phyloP scores from a whole-genome alignment of 2,113 vertebrate genomes.

The Oryzias curvinotus region DNA sequence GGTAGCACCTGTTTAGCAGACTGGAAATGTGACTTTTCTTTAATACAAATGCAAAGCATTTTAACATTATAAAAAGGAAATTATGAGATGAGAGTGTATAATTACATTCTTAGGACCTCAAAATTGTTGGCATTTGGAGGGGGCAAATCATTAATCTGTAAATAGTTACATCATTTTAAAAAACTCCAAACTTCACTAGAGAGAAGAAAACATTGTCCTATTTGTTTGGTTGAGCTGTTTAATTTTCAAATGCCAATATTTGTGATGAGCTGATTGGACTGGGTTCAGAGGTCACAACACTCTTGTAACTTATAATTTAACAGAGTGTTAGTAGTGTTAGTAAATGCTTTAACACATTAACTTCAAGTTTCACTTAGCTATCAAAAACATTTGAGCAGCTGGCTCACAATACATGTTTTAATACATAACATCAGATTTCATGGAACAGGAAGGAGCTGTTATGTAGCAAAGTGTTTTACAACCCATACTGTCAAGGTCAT shows the following conservation, averaged over 20 bases:
- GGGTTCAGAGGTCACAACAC: not conserved
- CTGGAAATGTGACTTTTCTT: not conserved
- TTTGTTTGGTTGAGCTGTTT: not conserved
- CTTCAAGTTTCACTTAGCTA: too few species aligned
- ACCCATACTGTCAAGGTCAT: too few species aligned
- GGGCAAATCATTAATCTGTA: not conserved
- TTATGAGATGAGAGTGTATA: not conserved
- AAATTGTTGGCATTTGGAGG: not conserved
- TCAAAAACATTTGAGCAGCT: too few species aligned
- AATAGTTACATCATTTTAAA: not conserved
- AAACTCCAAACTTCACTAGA: not conserved
- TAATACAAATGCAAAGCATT: not conserved
- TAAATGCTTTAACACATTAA: too few species aligned
- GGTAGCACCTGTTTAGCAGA: not conserved
- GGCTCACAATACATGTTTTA: too few species aligned
- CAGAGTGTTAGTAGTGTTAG: not conserved
- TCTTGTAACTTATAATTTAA: not conserved
- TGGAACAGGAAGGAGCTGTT: too few species aligned
- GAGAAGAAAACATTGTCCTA: not conserved
- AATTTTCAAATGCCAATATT: not conserved
- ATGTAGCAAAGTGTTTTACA: too few species aligned
- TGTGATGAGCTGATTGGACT: not conserved
- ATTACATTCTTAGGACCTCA: not conserved
- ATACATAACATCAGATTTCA: too few species aligned
- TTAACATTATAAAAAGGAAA: not conserved